Evolutionary conservation across 2,888 invertebrate species (phyloP).

Genomic region (Bembecia ichneumoniformis): DNA sequence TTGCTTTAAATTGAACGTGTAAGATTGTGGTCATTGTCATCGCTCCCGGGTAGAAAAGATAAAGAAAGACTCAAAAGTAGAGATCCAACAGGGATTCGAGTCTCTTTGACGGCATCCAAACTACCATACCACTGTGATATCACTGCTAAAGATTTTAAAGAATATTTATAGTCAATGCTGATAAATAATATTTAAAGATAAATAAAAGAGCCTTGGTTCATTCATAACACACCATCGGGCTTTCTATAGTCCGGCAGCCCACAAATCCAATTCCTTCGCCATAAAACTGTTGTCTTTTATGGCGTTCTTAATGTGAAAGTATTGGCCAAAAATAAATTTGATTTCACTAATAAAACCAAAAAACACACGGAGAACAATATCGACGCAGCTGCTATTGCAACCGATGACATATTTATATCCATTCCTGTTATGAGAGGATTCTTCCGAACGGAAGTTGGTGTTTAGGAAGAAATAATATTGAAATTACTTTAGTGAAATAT

Average conservation of each 20-base stretch:
- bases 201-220: no score
- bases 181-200: no score
- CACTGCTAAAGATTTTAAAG: no score
- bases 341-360: neutral
- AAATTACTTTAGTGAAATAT: neutral
- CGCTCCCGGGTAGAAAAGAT: no score
- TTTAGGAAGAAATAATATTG: neutral
- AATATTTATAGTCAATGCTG: no score
- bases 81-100: no score
- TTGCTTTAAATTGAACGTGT: no score
- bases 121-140: no score
- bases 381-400: neutral
- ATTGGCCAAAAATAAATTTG: neutral
- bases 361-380: neutral
- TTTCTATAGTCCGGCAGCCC: slow-evolving; percentile 20
- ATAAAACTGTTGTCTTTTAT: neutral
- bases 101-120: no score
- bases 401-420: neutral
- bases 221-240: no score
- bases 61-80: no score
- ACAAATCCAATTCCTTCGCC: slow-evolving; percentile 44
- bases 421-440: neutral
- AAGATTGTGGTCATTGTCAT: no score
- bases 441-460: neutral
- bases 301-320: slow-evolving; percentile 2